Base-by-base conservation (phyloP, 92 coral and sea anemone genomes). In the Paramuricea clavata region DNA sequence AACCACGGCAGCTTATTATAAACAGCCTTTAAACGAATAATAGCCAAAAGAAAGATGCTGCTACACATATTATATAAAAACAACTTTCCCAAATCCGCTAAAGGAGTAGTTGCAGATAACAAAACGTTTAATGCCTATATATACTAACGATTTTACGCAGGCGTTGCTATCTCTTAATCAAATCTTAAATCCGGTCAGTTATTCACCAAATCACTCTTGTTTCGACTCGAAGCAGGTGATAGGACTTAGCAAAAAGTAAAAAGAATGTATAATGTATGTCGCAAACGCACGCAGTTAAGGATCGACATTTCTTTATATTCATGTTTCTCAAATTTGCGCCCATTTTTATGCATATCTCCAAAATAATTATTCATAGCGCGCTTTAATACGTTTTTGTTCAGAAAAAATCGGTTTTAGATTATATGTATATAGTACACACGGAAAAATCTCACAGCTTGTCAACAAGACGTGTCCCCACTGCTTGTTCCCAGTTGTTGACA, bases 161-260 rank as follows among this genome's bases (percentile, higher is more conserved):
- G n/a, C 72, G 72, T 65, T 33, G 27, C 35, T 65, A 65, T 65
- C 72, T 28, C 21, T 7, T 16, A 33, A 65, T 65, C 39, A 15
- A 28, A 62, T 62, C 70, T 10, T 50, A 62, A 65, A 65, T 65
- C 72, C 72, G 72, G 72, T 65, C 64, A 56, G 64, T 56, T 17
- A 25, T 13, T 65, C 72, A 65, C n/a, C 12, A 26, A 65, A 54
- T 54, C 62, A 54, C 62, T 54, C 62, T 65, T 15, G 72, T 65
- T 11, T 33, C 72, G 13, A 27, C 72, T 65, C 1, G 5, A 39
- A 19, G 72, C 72, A 65, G 72, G 39, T 65, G 72, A 65, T 6
- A 15, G 11, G 23, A 28, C 72, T 44, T 49, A 76, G 17, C 27
- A 36, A 69, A 69, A 76, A 49, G 64, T 28, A 23, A 49, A 60